These are phyloP conservation scores for Mesoligia furuncula DNA, from an alignment of 2,888 invertebrate species.

Conservation along the genomic window DNA sequence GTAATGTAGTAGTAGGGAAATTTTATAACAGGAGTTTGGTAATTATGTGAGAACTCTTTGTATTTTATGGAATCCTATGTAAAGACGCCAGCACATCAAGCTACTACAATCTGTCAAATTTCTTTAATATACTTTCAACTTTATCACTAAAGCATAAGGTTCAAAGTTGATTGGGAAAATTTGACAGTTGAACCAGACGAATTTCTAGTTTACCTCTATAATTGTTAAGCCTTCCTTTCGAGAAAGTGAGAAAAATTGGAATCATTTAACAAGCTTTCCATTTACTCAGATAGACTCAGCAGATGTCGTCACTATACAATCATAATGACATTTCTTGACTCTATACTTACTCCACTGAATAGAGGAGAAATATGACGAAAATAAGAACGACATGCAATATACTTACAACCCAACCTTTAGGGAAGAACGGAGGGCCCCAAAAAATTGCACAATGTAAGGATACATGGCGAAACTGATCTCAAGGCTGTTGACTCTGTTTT, in stretches of 20 bases:
- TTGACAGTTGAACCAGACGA: not conserved
- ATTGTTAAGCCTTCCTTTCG: not conserved
- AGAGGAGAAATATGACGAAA: constrained; percentile 21
- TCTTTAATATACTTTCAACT: too few species aligned
- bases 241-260: not conserved
- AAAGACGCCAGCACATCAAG: too few species aligned
- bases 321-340: not conserved
- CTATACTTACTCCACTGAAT: constrained; percentile 20
- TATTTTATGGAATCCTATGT: not conserved
- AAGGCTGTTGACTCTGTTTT: constrained; percentile 82
- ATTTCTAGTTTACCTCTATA: not conserved
- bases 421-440: constrained; percentile 25
- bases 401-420: constrained; percentile 9
- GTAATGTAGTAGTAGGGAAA: not conserved
- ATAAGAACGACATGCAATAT: constrained; percentile 30
- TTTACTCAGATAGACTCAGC: not conserved
- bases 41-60: not conserved
- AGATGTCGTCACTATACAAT: not conserved
- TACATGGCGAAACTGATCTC: constrained; percentile 67
- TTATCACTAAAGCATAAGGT: too few species aligned
- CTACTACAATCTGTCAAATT: too few species aligned
- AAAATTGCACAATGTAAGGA: constrained; percentile 58
- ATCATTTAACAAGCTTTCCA: not conserved
- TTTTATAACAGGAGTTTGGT: not conserved
- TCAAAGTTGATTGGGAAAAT: too few species aligned